Conservation (phyloP, 2,797 vertebrate species). For the Hemibagrus guttatus region DNA sequence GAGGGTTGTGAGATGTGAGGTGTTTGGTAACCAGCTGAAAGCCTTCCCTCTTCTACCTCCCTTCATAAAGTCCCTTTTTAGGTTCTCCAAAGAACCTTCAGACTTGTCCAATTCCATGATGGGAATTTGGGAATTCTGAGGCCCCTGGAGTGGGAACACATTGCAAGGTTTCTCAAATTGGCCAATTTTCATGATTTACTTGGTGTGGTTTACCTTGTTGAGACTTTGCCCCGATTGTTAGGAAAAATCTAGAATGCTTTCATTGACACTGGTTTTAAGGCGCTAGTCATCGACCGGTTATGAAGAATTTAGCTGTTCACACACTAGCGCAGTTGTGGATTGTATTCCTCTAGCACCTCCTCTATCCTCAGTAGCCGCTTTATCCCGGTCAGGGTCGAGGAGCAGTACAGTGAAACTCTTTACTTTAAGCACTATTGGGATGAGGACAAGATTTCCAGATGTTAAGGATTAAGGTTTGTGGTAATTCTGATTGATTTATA, state of each 20-base stretch:
- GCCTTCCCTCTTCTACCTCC: background rate
- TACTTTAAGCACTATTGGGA: background rate
- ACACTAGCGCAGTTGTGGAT: background rate
- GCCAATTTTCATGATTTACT: slow-evolving; percentile 63
- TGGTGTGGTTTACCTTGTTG: background rate
- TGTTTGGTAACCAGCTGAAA: background rate
- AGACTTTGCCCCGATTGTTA: slow-evolving; percentile 14
- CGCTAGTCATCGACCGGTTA: background rate
- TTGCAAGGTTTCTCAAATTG: slow-evolving; percentile 69
- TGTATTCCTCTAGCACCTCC: slow-evolving; percentile 8
- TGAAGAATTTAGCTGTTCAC: background rate
- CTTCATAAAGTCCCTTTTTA: background rate
- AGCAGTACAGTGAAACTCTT: background rate
- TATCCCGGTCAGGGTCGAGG: background rate
- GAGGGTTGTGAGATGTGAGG: background rate
- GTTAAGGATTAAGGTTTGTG: background rate
- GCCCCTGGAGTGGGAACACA: slow-evolving; percentile 62
- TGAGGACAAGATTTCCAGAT: background rate
- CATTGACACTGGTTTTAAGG: background rate
- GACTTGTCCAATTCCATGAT: background rate
- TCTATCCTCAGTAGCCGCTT: background rate
- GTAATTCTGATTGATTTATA: background rate
- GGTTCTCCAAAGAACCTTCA: background rate
- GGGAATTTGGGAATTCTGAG: slow-evolving; percentile 1
- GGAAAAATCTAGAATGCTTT: slow-evolving; percentile 16